phyloP scores from a whole-genome alignment of 1,140 invertebrate species.

The Ceratoteleas bidentatus region DNA sequence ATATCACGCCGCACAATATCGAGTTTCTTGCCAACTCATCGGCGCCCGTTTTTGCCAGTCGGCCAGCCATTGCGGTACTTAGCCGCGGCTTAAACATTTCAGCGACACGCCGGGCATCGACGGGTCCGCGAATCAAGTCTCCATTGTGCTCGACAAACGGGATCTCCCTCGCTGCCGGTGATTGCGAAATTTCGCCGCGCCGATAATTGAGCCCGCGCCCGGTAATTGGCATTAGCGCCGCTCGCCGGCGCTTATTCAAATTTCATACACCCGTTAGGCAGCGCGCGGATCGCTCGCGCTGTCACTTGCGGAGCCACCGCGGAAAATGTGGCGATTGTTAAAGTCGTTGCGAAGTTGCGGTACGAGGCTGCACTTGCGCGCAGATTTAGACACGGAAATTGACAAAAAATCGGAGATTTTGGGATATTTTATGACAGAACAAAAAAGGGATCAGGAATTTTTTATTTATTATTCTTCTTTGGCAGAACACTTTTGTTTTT shows the following conservation, averaged over 20 bases:
- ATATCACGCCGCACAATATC: conserved; percentile 21
- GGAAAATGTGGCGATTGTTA: conserved; percentile 26
- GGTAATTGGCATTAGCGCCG: conserved; percentile 15
- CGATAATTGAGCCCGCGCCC: conserved; percentile 2
- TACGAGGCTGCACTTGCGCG: conserved; percentile 1
- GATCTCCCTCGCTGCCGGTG: conserved; percentile 14
- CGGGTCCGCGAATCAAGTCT: conserved; percentile 25
- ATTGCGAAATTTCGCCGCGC: conserved; percentile 17
- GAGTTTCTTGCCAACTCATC: conserved; percentile 35
- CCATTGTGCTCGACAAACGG: conserved; percentile 29
- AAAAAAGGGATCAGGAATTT: too few species aligned
- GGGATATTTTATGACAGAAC: too few species aligned
- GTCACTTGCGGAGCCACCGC: background rate
- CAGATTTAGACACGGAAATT: conserved; percentile 16
- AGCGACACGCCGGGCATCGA: conserved; percentile 34
- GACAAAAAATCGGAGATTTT: too few species aligned
- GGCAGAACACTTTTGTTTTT: too few species aligned
- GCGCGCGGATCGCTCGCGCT: background rate
- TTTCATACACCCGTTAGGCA: background rate
- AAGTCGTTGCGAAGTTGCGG: conserved; percentile 29
- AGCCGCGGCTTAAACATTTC: conserved; percentile 33
- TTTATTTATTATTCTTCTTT: too few species aligned
- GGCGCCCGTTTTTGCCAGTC: conserved; percentile 27
- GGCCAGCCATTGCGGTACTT: conserved; percentile 39
- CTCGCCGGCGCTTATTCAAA: background rate